Evolutionary conservation across 2,797 vertebrate species (phyloP).

Genomic region (Petrocephalus sullivani): DNA sequence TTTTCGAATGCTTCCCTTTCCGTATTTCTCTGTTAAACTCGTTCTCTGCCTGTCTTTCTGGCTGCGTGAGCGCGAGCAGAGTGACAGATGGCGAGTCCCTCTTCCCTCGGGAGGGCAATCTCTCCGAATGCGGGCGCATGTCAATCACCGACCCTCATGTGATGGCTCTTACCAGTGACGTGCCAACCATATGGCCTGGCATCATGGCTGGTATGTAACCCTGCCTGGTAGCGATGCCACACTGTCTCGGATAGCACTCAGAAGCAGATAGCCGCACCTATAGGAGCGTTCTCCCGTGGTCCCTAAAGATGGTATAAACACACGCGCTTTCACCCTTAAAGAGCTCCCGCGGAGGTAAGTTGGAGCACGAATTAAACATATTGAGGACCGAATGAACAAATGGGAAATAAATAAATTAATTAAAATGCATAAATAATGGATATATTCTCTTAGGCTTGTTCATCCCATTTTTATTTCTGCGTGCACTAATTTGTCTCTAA

Average conservation of each 20-base stretch:
- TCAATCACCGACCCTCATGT: constrained; percentile 99
- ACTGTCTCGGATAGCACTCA: constrained; percentile 80
- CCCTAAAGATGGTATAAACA: constrained; percentile 91
- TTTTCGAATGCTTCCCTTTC: constrained; percentile 21
- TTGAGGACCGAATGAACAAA: not conserved
- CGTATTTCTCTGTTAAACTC: constrained; percentile 36
- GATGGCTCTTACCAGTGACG: constrained; percentile 99
- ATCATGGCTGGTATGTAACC: constrained; percentile 95
- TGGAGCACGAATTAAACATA: constrained; percentile 36
- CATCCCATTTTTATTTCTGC: not conserved
- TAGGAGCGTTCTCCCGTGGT: constrained; percentile 69
- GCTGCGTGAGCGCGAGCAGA: constrained; percentile 47
- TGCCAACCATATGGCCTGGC: constrained; percentile 99
- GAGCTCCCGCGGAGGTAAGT: constrained; percentile 80
- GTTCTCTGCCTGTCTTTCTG: constrained; percentile 53
- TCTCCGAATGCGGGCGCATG: constrained; percentile 97
- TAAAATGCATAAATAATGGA: constrained; percentile 17
- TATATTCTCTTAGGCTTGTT: not conserved
- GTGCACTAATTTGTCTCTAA: not conserved
- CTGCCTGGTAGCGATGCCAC: constrained; percentile 93
- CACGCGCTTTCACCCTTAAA: constrained; percentile 71
- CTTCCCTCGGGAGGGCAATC: constrained; percentile 91
- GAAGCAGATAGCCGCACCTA: constrained; percentile 73
- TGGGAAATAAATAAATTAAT: constrained; percentile 6
- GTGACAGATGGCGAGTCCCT: constrained; percentile 98